A percentile compares a stretch with the other conserved stretches of the same genome.
Evolutionary conservation across 1,140 invertebrate genomes (phyloP).

Genomic region (Apocrypta bakeri): DNA sequence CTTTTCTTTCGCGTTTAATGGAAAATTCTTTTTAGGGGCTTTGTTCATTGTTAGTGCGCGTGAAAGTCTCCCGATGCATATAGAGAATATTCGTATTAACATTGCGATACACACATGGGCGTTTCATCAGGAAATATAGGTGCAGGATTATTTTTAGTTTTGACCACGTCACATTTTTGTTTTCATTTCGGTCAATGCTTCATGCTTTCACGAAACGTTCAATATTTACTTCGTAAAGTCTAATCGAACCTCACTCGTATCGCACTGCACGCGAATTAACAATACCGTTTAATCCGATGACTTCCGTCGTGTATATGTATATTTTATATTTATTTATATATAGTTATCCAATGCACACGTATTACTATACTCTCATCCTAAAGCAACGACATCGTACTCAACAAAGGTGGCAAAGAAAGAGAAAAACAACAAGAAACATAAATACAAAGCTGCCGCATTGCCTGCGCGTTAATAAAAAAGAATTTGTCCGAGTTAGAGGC

Average conservation of each 20-base stretch:
- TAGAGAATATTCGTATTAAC: too few species aligned
- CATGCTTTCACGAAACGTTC: background rate
- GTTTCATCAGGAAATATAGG: too few species aligned
- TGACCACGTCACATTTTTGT: background rate
- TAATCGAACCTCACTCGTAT: background rate
- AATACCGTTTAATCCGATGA: background rate
- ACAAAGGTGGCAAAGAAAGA: background rate
- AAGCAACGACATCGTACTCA: background rate
- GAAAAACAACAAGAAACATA: background rate
- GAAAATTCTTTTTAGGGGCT: background rate
- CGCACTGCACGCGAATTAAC: background rate
- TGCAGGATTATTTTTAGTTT: background rate
- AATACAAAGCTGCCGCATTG: background rate
- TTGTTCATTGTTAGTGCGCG: too few species aligned
- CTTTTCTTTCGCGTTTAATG: background rate
- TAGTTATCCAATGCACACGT: background rate
- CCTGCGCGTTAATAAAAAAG: slow-evolving; percentile 15
- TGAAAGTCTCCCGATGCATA: too few species aligned
- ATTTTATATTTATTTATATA: too few species aligned
- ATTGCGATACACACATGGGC: too few species aligned
- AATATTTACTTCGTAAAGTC: background rate
- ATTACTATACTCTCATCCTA: background rate
- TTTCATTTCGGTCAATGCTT: background rate
- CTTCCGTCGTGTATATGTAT: background rate
- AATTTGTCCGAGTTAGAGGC: background rate